Evolutionary conservation across 1,140 invertebrate species (phyloP), one percentile per base, ranked within the genome.

Genomic region (Aphaenogaster rudis): DNA sequence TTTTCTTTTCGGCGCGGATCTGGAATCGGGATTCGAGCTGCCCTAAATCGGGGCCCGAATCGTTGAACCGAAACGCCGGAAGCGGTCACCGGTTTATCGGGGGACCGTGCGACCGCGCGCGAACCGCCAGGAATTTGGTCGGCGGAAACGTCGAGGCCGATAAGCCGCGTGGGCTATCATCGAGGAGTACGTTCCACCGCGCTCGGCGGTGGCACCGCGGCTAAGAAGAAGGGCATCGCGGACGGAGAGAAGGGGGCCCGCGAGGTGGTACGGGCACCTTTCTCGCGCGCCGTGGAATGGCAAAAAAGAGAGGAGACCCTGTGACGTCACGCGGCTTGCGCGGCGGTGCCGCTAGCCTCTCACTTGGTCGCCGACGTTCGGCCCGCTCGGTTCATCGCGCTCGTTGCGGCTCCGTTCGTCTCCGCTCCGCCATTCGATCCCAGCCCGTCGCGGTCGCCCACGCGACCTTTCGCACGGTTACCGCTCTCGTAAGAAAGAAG

Each of bases 281-380:
- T 94, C 94, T 94, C 92, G 93, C 90, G 48, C 63, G 86, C 91
- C 87, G 86, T 91, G 91, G 92, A 93, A 90, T 94, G 90, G 93
- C 92, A 93, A 94, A 93, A 84, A 93, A 92, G 92, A 92, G 92
- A 91, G 90, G 90, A 90, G 91, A 78, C 82, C 78, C 67, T 89
- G 90, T 95, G 94, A 95, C 94, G 94, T 94, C 94, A 95, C 91
- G 69, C 92, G 90, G 91, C 91, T 92, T 91, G 92, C 89, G 92
- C 90, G 92, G 86, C 90, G 91, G 92, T 94, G 93, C 94, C 93
- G 92, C 93, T 93, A 94, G 93, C 93, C 94, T 94, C 93, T 94
- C 94, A 95, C 94, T 94, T 93, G 87, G 92, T 91, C 93, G 92
- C 88, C 92, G 92, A 92, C 93, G 92, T 91, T 94, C 93, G 93